Base-by-base conservation (phyloP, 1,140 invertebrate species). In the Calliphora vicina region DNA sequence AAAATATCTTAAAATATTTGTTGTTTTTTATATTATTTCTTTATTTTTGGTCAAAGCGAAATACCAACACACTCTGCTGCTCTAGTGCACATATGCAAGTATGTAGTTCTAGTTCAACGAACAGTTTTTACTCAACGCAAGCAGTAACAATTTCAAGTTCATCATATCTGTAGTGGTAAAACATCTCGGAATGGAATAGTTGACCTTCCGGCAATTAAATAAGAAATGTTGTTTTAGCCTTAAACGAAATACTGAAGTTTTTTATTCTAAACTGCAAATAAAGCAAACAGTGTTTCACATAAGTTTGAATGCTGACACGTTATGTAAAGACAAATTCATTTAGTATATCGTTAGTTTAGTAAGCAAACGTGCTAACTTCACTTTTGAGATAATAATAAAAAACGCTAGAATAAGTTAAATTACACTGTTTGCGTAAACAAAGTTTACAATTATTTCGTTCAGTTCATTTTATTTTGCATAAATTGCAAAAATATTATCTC, bases 151-250 rank as follows among this genome's bases (percentile, higher is more conserved):
- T 67, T 67, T 67, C 61, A 67, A 67, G 61, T 67, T 67, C 61
- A 25, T 67, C 61, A 10, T 23, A 67, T 23, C 2, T 67, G 45
- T 50, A 17, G 45, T 50, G 45, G 45, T 50, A 35, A 35, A 57
- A 57, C 20, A 23, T 67, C 20, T 67, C n/a, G 23, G n/a, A 67
- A 25, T 57, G 1, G n/a, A 67, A 67, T 67, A 67, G 61, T 67
- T 80, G 82, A 83, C 82, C 82, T 83, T 81, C 82, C 76, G 76
- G 80, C 82, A 81, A 84, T 84, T 84, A 81, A 67, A 71, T 45
- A 76, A 76, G 80, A 78, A 81, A 72, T 72, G n/a, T 61, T 6
- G 50, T 10, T 27, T 81, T 74, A 8, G 9, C 82, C 73, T 15
- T 67, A 67, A 50, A n/a, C 6, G 35, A 35, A 8, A 8, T 35